Conservation (phyloP, 2,797 vertebrate genomes). For the Hyperoplus immaculatus region DNA sequence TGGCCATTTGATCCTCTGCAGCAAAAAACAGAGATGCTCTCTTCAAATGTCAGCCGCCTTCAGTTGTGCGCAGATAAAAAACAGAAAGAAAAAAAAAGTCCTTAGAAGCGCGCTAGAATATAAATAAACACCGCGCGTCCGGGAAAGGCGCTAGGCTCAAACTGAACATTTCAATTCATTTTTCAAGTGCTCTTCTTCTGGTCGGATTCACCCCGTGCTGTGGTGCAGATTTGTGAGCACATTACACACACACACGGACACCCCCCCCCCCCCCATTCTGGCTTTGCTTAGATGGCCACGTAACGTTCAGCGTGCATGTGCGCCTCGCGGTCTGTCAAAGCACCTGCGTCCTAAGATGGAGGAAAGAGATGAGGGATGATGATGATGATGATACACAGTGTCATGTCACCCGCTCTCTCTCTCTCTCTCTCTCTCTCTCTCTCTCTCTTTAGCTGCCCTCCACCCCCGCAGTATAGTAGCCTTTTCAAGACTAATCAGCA, state of each 20-base stretch:
- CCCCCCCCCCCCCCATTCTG: neutral
- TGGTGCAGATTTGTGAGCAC: slow-evolving; percentile 27
- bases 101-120: slow-evolving; percentile 49
- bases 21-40: slow-evolving; percentile 84
- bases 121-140: slow-evolving; percentile 26
- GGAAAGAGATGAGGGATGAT: slow-evolving; percentile 79
- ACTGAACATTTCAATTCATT: slow-evolving; percentile 19
- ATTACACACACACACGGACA: neutral
- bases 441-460: slow-evolving; percentile 35
- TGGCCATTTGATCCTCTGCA: slow-evolving; percentile 86
- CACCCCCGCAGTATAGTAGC: neutral
- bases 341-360: slow-evolving; percentile 89
- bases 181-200: slow-evolving; percentile 15
- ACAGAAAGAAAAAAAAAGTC: slow-evolving; percentile 43
- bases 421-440: too few species aligned
- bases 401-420: slow-evolving; percentile 62
- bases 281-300: slow-evolving; percentile 75
- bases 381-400: slow-evolving; percentile 38
- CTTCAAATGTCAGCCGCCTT: slow-evolving; percentile 87
- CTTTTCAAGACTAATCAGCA: neutral
- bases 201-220: neutral
- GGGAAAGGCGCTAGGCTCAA: neutral
- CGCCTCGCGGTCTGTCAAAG: slow-evolving; percentile 77
- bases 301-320: slow-evolving; percentile 63
- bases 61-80: slow-evolving; percentile 74